Evolutionary conservation across 2,888 invertebrate species (phyloP).

Genomic region (Caradrina clavipalpis): DNA sequence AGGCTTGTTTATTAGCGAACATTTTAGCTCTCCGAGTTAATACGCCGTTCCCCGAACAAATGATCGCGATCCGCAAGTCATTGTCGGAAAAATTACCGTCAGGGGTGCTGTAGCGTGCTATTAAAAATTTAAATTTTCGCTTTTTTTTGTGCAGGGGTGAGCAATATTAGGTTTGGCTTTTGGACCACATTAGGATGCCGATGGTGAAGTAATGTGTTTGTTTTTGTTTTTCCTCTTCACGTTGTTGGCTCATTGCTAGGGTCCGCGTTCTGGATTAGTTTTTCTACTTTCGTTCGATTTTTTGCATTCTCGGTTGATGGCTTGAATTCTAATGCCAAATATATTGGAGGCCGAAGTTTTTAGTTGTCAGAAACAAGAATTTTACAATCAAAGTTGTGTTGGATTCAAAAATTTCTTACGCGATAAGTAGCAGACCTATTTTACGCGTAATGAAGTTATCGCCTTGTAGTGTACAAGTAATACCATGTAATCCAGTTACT

Average conservation of each 20-base stretch:
- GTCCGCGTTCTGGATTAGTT: constrained; percentile 18
- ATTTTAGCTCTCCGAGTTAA: constrained; percentile 68
- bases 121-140: constrained; percentile 55
- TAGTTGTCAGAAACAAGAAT: neutral
- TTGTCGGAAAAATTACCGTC: constrained; percentile 77
- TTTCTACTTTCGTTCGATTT: constrained; percentile 14
- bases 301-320: constrained; percentile 1
- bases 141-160: constrained; percentile 25
- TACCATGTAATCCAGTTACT: constrained; percentile 33
- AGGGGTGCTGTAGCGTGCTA: constrained; percentile 48
- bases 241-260: constrained; percentile 13
- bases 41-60: constrained; percentile 80
- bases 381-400: neutral
- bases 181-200: constrained; percentile 43
- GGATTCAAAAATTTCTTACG: constrained; percentile 5
- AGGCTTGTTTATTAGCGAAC: constrained; percentile 69
- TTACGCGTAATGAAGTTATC: constrained; percentile 18
- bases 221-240: constrained; percentile 28
- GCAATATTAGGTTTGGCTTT: constrained; percentile 29
- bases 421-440: constrained; percentile 12
- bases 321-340: constrained; percentile 26
- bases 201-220: constrained; percentile 36
- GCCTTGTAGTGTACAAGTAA: constrained; percentile 35
- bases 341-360: neutral
- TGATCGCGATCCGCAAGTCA: constrained; percentile 80